These are phyloP conservation scores for Nothoprocta pentlandii DNA, from an alignment of 2,113 vertebrate genomes.

Conservation along the genomic window DNA sequence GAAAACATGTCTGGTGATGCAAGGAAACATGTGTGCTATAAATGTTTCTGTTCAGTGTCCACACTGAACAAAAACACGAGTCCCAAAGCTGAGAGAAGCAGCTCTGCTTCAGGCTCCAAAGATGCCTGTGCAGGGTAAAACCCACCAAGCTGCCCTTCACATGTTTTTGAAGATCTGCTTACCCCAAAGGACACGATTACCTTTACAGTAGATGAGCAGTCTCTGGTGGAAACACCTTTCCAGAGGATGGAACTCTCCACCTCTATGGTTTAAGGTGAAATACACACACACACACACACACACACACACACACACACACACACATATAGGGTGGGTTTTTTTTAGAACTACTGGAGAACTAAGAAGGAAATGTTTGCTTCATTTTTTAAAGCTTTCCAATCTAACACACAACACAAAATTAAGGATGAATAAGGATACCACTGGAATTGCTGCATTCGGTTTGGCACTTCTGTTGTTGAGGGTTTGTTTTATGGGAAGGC, in stretches of 20 bases:
- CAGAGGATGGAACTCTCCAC: neutral
- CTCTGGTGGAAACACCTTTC: neutral
- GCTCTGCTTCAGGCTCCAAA: neutral
- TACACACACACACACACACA: too few relatives aligned
- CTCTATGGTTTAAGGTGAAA: rapidly evolving
- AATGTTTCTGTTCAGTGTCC: too few relatives aligned
- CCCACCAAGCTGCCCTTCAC: rapidly evolving
- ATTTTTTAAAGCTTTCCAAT: neutral
- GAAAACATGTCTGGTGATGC: neutral
- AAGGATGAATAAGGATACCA: neutral
- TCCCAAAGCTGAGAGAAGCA: neutral
- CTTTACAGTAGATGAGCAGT: neutral
- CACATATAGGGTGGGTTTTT: too few relatives aligned
- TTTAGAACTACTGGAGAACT: neutral
- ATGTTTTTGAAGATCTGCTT: too few relatives aligned
- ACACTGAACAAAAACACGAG: neutral
- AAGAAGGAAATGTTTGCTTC: neutral
- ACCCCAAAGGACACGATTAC: rapidly evolving
- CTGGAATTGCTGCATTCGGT: neutral
- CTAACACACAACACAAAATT: neutral
- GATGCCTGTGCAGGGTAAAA: neutral
- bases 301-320: too few relatives aligned
- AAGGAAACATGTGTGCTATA: neutral
- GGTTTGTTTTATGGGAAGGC: neutral
- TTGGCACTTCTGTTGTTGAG: neutral